Conservation (phyloP, 64 coral and sea anemone species). For the Montipora sp. region DNA sequence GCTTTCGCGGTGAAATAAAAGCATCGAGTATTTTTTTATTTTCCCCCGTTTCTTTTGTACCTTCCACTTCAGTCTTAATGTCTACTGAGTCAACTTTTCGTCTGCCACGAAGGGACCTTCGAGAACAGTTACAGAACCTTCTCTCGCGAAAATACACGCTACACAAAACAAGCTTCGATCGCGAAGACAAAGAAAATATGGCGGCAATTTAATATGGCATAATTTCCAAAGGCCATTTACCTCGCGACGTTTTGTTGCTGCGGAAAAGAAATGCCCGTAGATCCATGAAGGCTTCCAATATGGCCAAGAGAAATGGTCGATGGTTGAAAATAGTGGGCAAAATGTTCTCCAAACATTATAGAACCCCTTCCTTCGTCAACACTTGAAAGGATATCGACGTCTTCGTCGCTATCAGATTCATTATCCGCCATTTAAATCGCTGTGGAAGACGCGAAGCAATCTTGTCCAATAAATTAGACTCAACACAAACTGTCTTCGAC, state of each 20-base stretch:
- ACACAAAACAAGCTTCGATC: slow-evolving; percentile 26
- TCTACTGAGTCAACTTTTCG: neutral
- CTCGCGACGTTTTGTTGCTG: slow-evolving; percentile 24
- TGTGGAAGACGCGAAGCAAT: slow-evolving; percentile 33
- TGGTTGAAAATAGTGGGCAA: slow-evolving; percentile 1
- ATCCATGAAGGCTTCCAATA: slow-evolving; percentile 49
- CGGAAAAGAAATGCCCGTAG: slow-evolving; percentile 26
- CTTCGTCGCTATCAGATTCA: slow-evolving; percentile 71
- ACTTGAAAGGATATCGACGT: slow-evolving; percentile 75
- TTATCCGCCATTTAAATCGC: slow-evolving; percentile 70
- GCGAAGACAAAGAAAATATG: slow-evolving; percentile 49
- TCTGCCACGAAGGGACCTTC: neutral
- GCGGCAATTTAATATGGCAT: neutral
- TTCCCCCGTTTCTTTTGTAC: neutral
- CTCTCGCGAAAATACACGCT: neutral
- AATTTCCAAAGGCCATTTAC: slow-evolving; percentile 31
- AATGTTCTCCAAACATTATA: slow-evolving; percentile 59
- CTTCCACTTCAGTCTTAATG: neutral
- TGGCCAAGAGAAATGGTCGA: slow-evolving; percentile 38
- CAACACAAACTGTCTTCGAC: neutral
- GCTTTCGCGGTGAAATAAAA: neutral
- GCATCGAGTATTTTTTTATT: neutral
- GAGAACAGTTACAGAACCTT: slow-evolving; percentile 45
- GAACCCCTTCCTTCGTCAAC: slow-evolving; percentile 22
- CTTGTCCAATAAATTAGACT: slow-evolving; percentile 15